These are phyloP conservation scores for Anas platyrhynchos DNA, from an alignment of 2,113 vertebrate species.

Conservation along the genomic window DNA sequence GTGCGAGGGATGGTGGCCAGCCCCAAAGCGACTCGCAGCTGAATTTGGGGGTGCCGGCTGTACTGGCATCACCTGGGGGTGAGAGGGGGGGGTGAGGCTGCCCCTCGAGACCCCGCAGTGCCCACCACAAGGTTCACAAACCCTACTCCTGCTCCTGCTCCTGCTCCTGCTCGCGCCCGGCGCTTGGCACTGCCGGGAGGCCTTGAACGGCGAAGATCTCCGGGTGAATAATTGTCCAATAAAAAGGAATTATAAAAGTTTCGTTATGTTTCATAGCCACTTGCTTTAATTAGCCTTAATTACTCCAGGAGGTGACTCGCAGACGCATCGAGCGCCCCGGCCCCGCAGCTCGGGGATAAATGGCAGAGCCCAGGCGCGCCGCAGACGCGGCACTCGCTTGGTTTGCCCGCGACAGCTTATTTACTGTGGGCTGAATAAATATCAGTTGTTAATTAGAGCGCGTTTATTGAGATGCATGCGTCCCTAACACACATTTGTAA, in stretches of 20 bases:
- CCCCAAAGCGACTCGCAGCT: accelerated
- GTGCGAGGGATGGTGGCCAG: accelerated
- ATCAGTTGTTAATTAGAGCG: conserved; percentile 54
- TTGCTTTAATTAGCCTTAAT: conserved; percentile 68
- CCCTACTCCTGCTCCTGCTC: accelerated
- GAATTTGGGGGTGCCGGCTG: background rate
- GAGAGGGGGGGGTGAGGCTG: background rate
- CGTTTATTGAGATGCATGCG: background rate
- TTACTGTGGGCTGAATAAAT: conserved; percentile 6
- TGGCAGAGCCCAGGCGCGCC: background rate
- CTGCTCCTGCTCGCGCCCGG: accelerated
- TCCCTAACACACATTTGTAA: background rate
- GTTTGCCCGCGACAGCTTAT: background rate
- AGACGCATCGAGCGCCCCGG: background rate
- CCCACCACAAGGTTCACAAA: background rate
- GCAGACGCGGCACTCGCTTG: background rate
- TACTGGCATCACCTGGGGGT: background rate
- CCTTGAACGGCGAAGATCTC: background rate
- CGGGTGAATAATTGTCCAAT: background rate
- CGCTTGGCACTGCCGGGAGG: background rate
- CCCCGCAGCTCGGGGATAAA: background rate
- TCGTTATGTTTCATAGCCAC: background rate
- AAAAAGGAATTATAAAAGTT: background rate
- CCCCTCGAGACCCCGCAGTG: background rate
- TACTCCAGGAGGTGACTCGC: background rate